A percentile compares a stretch with the other conserved stretches of the same genome.
phyloP scores from a whole-genome alignment of 2,797 vertebrate genomes.

The Acrocephalus scirpaceus region DNA sequence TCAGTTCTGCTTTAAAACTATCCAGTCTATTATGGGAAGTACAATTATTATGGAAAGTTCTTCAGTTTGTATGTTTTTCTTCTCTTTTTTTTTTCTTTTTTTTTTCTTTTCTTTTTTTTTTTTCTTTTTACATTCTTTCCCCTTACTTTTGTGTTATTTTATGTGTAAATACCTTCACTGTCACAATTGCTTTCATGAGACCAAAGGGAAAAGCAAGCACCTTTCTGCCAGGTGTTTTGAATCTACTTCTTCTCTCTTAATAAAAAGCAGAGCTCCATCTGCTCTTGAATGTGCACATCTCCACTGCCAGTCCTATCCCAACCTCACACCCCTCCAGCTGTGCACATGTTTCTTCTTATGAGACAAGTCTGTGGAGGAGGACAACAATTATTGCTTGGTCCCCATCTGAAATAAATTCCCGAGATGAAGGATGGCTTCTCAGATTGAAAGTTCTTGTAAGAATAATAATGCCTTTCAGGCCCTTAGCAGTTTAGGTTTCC shows the following conservation, averaged over 20 bases:
- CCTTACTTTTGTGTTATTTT: not conserved
- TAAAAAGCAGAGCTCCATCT: constrained; percentile 58
- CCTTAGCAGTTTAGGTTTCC: constrained; percentile 19
- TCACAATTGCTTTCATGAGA: not conserved
- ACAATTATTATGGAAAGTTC: not conserved
- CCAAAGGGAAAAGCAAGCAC: constrained; percentile 10
- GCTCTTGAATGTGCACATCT: constrained; percentile 40
- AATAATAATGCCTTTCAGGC: constrained; percentile 44
- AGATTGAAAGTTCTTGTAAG: constrained; percentile 42
- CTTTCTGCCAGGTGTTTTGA: constrained; percentile 67
- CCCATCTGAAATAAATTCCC: constrained; percentile 60
- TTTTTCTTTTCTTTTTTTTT: not conserved
- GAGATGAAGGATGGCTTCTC: constrained; percentile 55
- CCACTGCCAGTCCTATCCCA: not conserved
- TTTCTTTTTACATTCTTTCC: not conserved
- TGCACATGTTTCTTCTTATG: constrained; percentile 46
- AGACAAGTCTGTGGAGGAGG: constrained; percentile 20
- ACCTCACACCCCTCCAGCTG: constrained; percentile 27
- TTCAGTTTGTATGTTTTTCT: not conserved
- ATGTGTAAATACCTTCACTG: not conserved
- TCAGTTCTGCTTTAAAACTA: not conserved
- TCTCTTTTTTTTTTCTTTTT: too few species aligned
- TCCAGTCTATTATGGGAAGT: not conserved
- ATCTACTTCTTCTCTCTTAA: constrained; percentile 57
- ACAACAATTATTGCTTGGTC: not conserved